Evolutionary conservation across 2,797 vertebrate species (phyloP).

Genomic region (Argentina silus): DNA sequence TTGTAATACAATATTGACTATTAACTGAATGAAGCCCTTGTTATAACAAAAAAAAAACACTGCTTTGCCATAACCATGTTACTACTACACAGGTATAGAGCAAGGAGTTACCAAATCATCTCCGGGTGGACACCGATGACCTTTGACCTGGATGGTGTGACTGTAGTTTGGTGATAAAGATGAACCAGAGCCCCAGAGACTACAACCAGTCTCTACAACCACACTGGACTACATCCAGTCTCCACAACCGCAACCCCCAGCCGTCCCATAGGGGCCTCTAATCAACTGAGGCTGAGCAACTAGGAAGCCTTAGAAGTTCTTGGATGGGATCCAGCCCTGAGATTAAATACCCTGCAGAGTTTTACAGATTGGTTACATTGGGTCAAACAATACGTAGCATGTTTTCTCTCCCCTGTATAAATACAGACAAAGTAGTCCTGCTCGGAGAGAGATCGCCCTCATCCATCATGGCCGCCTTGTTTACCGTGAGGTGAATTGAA

Average conservation of each 20-base stretch:
- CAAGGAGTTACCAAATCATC: too few relatives aligned
- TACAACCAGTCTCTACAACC: too few relatives aligned
- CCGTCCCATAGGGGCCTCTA: background rate
- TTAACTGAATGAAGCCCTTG: background rate
- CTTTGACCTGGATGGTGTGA: too few relatives aligned
- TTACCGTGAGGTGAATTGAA: background rate
- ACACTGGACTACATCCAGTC: too few relatives aligned
- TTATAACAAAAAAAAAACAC: background rate
- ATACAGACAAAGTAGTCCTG: constrained; percentile 1
- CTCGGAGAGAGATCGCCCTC: background rate
- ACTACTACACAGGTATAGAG: too few relatives aligned
- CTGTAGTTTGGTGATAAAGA: too few relatives aligned
- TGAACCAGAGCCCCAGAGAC: background rate
- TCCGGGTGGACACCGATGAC: too few relatives aligned
- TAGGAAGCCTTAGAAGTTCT: background rate
- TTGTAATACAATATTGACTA: background rate
- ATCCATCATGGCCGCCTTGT: constrained; percentile 3
- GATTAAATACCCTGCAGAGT: background rate
- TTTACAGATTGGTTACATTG: constrained; percentile 1
- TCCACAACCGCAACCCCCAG: too few relatives aligned
- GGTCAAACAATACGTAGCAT: background rate
- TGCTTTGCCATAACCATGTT: too few relatives aligned
- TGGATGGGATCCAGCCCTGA: background rate
- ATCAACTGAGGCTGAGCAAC: background rate
- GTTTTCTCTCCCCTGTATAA: constrained; percentile 1